These are phyloP conservation scores for Sylvia borin DNA, from an alignment of 2,797 vertebrate genomes.

Conservation along the genomic window DNA sequence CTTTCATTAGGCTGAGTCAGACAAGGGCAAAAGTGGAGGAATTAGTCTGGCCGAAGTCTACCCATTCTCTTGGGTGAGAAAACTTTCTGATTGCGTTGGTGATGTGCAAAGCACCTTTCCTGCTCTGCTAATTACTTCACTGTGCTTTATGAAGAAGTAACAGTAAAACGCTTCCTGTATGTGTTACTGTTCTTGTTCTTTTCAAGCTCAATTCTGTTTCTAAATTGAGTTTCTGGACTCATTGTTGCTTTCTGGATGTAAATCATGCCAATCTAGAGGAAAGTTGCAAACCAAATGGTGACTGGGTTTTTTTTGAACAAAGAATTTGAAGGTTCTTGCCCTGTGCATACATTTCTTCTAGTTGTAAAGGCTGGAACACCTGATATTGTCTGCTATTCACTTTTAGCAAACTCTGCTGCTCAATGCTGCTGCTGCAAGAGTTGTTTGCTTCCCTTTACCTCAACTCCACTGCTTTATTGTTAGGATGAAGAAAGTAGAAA, in stretches of 20 bases:
- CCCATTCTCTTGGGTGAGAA: not conserved
- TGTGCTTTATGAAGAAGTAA: not conserved
- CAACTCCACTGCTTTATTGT: not conserved
- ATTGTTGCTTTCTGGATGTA: not conserved
- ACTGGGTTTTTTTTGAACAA: not conserved
- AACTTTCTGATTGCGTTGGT: not conserved
- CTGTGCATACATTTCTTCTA: accelerated
- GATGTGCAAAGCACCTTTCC: not conserved
- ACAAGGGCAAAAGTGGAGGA: not conserved
- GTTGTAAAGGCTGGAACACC: not conserved
- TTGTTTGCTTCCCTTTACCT: not conserved
- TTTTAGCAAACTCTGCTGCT: not conserved
- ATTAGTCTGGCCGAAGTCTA: not conserved
- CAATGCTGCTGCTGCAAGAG: not conserved
- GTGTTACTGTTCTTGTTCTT: not conserved
- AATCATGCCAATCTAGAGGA: not conserved
- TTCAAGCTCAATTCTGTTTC: not conserved
- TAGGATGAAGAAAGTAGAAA: not conserved
- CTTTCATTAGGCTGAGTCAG: not conserved
- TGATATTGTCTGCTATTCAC: not conserved
- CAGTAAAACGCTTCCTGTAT: not conserved
- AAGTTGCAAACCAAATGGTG: not conserved
- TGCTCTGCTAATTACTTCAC: not conserved
- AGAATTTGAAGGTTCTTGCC: not conserved
- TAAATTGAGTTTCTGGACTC: not conserved